Percentiles rank a stretch among this genome's conserved stretches.
Conservation (phyloP, 1,140 invertebrate genomes). For the Drosophila cardini region DNA sequence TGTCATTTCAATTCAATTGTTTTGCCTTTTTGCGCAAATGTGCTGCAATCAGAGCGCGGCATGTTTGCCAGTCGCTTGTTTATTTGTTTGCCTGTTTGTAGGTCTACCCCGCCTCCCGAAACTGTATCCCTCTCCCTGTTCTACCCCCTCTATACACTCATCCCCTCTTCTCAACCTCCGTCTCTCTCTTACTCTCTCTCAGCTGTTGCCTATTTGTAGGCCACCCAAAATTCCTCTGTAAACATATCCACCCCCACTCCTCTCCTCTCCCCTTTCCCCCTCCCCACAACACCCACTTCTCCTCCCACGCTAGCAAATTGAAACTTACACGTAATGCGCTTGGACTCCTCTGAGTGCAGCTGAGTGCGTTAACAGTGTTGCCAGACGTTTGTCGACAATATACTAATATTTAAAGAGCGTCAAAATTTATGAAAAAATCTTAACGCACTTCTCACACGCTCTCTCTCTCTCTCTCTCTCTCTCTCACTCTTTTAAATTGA, state of each 20-base stretch:
- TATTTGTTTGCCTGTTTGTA: slow-evolving; percentile 68
- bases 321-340: slow-evolving; percentile 69
- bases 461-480: too few species aligned
- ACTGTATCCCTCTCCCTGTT: too few species aligned
- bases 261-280: too few species aligned
- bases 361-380: slow-evolving; percentile 46
- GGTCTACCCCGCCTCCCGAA: slow-evolving; percentile 11
- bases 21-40: slow-evolving; percentile 80
- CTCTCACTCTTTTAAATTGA: too few species aligned
- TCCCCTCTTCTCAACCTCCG: not conserved
- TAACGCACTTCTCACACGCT: too few species aligned
- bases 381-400: not conserved
- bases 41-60: slow-evolving; percentile 70
- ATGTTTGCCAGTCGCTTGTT: slow-evolving; percentile 69
- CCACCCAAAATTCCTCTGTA: slow-evolving; percentile 59
- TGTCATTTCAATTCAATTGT: slow-evolving; percentile 74
- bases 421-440: slow-evolving; percentile 19
- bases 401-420: slow-evolving; percentile 17
- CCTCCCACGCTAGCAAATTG: slow-evolving; percentile 59
- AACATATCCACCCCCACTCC: not conserved
- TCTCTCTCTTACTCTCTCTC: slow-evolving; percentile 8
- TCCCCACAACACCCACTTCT: not conserved
- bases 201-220: slow-evolving; percentile 62
- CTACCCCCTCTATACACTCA: too few species aligned
- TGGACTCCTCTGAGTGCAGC: slow-evolving; percentile 41